Base-by-base conservation (phyloP, 2,797 vertebrate genomes). In the Chelon auratus region DNA sequence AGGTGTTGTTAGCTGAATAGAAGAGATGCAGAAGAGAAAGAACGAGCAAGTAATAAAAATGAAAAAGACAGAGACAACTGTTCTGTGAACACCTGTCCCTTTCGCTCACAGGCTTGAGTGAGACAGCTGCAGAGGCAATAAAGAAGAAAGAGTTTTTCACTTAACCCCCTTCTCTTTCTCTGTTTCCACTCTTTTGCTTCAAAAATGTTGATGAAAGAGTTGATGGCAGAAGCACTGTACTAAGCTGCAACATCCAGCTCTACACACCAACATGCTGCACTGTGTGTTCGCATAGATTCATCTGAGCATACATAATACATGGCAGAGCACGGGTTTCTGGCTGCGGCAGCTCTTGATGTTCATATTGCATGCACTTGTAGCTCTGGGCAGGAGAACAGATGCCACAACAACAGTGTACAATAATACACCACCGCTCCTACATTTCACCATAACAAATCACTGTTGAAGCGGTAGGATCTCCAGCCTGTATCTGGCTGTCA, bases 71-170 rank as follows among this genome's bases (percentile, higher is more conserved):
- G 68, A 77, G 81, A 85, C 91, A 92, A 93, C 91, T 93, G 92
- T 81, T 93, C 85, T 62, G 78, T 66, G 85, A 87, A 87, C 93
- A 95, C 92, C 93, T 94, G 94, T 90, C 89, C 86, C 78, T 79
- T 87, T 94, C 82, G 45, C 87, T 94, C 92, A 86, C 77, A 77
- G 89, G 76, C 84, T 75, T 57, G 72, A 83, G 84, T 78, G 77
- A 83, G 87, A 94, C 94, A 95, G 93, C 93, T 94, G 94, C 89
- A 88, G 78, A 83, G 86, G 87, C 86, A 88, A 91, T 90, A 93
- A 91, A 92, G 82, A 80, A 68, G 77, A 80, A 75, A 75, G 63
- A 78, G 71, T 80, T 86, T 75, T 84, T 60, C 56, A 76, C 85
- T 75, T 72, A 56, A 57, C 55, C 62, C 64, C 40, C 58, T 22